Base-by-base conservation (phyloP, 2,113 vertebrate species). In the Spizaetus ornatus region DNA sequence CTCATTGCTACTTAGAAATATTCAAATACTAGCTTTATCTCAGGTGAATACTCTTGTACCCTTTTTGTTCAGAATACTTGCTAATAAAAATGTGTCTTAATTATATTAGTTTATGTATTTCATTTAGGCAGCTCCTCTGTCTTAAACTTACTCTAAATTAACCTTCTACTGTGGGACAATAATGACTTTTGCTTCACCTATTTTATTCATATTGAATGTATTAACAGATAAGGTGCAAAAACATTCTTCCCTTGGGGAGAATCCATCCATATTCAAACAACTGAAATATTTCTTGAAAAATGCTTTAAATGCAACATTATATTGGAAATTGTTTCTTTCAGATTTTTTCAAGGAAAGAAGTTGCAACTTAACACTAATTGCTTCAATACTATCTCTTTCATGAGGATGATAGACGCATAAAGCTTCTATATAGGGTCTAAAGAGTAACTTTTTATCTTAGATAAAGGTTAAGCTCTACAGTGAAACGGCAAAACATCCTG, bases 141-240 rank as follows among this genome's bases (percentile, higher is more conserved):
- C 88, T 96, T 97, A 95, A 97, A 96, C 78, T 96, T 80, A 85
- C 86, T 93, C 95, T 96, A 97, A 97, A 89, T 92, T 97, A 96
- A 96, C 62, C 79, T 96, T 91, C 73, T 97, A 84, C 95, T 94
- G 86, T 97, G 42, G 96, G 81, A 94, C 62, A 95, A 96, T 96
- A 96, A 66, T 92, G 70, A 90, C 21, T 94, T 97, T 76, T 97
- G 94, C 95, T 98, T 98, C 97, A 96, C 94, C 93, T 97, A 16
- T 97, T 86, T 98, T 98, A 98, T 98, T 98, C 98, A 98, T 98
- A 98, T 98, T 98, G 98, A 98, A 98, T 98, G 97, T 98, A 97
- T 97, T 98, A 98, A 97, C 82, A 98, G 91, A 94, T 95, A 97
- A 85, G 87, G 94, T 97, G 97, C 95, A 97, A 97, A 97, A 97